Evolutionary conservation across 2,888 invertebrate species (phyloP).

Genomic region (Lithosia quadra): DNA sequence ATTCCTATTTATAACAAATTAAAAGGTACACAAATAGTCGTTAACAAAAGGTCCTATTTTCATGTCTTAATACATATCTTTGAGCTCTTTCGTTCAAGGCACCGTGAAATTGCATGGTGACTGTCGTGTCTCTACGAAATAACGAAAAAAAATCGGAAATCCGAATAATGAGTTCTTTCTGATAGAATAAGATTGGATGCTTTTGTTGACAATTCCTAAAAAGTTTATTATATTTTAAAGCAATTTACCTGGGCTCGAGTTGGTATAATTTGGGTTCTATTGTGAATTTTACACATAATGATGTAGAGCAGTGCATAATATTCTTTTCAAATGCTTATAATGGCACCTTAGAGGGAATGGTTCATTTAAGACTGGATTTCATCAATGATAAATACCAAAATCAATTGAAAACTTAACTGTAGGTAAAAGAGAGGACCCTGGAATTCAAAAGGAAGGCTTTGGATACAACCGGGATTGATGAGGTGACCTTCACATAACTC

Average conservation of each 20-base stretch:
- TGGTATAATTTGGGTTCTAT: slow-evolving; percentile 7
- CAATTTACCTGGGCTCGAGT: slow-evolving; percentile 14
- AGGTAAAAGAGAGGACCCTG: no score
- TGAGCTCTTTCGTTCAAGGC: slow-evolving; percentile 56
- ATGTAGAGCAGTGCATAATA: neutral
- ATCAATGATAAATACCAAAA: neutral
- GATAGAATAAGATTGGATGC: slow-evolving; percentile 47
- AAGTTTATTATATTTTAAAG: slow-evolving; percentile 47
- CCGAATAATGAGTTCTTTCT: slow-evolving; percentile 54
- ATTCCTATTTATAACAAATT: slow-evolving; percentile 21
- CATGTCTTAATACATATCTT: slow-evolving; percentile 50
- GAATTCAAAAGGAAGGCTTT: no score
- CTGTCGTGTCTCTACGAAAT: slow-evolving; percentile 49
- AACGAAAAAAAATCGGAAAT: slow-evolving; percentile 53
- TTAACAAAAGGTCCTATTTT: slow-evolving; percentile 43
- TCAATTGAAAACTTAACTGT: neutral
- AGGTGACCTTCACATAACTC: no score
- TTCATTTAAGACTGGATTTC: neutral
- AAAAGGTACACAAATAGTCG: slow-evolving; percentile 26
- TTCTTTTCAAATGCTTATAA: slow-evolving; percentile 2
- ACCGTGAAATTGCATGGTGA: slow-evolving; percentile 64
- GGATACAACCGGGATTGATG: no score
- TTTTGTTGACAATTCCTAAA: slow-evolving; percentile 45
- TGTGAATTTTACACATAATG: slow-evolving; percentile 7
- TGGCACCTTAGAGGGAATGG: neutral